A percentile compares a stretch with the other conserved stretches of the same genome.
Conservation (phyloP, 2,888 invertebrate genomes). For the Drosophila borborema region DNA sequence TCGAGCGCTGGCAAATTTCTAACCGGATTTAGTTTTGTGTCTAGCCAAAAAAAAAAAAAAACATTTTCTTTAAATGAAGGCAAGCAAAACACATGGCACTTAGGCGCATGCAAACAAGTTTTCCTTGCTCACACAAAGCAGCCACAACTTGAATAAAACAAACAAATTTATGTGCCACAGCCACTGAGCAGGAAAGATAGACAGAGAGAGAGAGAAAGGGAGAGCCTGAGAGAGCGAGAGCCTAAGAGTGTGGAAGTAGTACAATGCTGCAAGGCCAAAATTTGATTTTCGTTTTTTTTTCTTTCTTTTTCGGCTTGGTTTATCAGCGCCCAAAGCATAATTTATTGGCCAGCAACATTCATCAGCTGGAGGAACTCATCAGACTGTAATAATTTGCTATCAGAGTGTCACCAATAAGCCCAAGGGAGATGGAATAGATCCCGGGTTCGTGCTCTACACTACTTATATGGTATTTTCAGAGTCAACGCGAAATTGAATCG, state of each 20-base stretch:
- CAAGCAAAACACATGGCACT: constrained; percentile 41
- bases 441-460: neutral
- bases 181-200: constrained; percentile 17
- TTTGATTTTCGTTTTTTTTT: constrained; percentile 13
- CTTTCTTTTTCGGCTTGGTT: constrained; percentile 10
- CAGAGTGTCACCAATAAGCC: constrained; percentile 68
- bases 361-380: constrained; percentile 74
- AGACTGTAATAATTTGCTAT: constrained; percentile 81
- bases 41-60: neutral
- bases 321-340: constrained; percentile 68
- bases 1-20: neutral
- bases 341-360: constrained; percentile 75
- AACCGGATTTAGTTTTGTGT: neutral
- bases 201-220: constrained; percentile 12
- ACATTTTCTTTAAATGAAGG: no score
- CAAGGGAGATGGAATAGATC: constrained; percentile 18
- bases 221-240: constrained; percentile 1
- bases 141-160: constrained; percentile 73
- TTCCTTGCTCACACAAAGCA: constrained; percentile 15
- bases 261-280: constrained; percentile 7
- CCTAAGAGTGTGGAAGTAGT: neutral
- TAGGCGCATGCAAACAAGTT: constrained; percentile 47
- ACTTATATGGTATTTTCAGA: constrained; percentile 35
- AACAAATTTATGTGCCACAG: constrained; percentile 70
- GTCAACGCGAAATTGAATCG: constrained; percentile 75